Percentiles rank a stretch among this genome's conserved stretches.
Conservation (phyloP, 64 coral and sea anemone genomes). For the Stichodactyla mertensii region DNA sequence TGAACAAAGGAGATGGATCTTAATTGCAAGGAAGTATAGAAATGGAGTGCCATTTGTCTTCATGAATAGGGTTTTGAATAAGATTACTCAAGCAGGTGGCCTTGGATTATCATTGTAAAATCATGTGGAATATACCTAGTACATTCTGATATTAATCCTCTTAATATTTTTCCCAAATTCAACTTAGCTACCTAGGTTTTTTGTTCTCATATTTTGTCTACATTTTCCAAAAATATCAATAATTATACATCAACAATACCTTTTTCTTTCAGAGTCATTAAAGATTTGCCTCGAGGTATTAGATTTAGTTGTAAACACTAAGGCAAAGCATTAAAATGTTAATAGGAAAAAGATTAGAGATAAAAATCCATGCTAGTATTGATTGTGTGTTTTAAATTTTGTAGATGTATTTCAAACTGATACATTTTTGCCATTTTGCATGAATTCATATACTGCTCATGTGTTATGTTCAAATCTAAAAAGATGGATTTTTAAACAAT, state of each 20-base stretch:
- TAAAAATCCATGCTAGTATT: not conserved
- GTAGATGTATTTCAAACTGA: not conserved
- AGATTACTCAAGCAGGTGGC: not conserved
- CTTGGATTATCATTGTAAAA: not conserved
- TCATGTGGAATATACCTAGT: not conserved
- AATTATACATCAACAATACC: not conserved
- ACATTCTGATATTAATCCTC: not conserved
- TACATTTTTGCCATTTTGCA: not conserved
- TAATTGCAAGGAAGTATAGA: slow-evolving; percentile 2
- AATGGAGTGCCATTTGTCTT: not conserved
- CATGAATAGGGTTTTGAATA: not conserved
- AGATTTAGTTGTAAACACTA: not conserved
- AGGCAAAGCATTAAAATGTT: too few relatives aligned
- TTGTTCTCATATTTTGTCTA: not conserved
- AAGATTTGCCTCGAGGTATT: not conserved
- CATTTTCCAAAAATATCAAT: not conserved
- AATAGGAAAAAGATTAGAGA: not conserved
- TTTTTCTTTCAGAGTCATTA: not conserved
- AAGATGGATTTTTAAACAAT: not conserved
- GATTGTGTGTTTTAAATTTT: not conserved
- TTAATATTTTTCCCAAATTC: not conserved
- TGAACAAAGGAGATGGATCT: not conserved
- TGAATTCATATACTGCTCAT: not conserved
- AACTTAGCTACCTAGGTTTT: not conserved
- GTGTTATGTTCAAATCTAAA: not conserved